Conservation (phyloP, 2,113 vertebrate genomes). For the Pristiophorus japonicus region DNA sequence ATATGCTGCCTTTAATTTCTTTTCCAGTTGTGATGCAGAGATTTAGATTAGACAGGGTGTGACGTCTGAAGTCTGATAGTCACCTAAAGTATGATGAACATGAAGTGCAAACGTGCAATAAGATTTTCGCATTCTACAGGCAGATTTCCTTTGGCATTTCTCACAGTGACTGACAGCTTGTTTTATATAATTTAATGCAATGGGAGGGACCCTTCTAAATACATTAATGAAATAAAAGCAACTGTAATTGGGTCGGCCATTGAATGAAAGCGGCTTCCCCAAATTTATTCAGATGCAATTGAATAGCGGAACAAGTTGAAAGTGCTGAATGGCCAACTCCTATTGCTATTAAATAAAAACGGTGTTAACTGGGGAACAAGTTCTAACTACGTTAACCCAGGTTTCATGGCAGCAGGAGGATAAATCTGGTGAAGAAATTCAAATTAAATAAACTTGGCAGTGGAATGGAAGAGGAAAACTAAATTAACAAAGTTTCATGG, state of each 20-base stretch:
- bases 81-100: not conserved
- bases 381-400: too few species aligned
- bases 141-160: not conserved
- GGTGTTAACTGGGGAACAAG: not conserved
- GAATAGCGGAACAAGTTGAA: too few species aligned
- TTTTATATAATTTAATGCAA: not conserved
- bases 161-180: not conserved
- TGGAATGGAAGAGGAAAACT: not conserved
- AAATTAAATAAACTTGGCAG: not conserved
- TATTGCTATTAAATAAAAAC: not conserved
- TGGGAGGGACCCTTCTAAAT: not conserved
- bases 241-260: not conserved
- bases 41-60: not conserved
- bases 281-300: too few species aligned
- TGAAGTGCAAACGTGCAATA: not conserved
- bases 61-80: not conserved
- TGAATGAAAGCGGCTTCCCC: not conserved
- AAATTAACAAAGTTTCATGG: not conserved
- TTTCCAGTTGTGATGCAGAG: not conserved
- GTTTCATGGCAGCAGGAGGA: not conserved
- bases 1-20: not conserved
- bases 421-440: not conserved
- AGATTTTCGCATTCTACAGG: not conserved
- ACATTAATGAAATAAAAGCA: not conserved
- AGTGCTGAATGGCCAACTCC: not conserved